These are phyloP conservation scores for Drosophila diplacantha DNA, from an alignment of 2,888 invertebrate species.

Conservation along the genomic window DNA sequence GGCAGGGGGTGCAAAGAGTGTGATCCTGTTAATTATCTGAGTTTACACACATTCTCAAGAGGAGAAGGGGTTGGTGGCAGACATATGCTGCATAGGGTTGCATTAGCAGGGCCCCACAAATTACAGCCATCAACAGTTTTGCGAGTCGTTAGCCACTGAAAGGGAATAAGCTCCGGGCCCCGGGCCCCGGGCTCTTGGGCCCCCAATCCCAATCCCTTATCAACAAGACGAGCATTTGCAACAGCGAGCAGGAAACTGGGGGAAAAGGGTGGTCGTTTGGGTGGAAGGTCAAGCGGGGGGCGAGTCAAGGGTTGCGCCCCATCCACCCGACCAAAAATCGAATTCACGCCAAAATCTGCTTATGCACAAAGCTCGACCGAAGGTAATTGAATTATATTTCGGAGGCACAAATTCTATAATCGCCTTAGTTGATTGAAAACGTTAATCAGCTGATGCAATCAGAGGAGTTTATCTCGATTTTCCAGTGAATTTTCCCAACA, in stretches of 20 bases:
- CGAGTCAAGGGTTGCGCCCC: slow-evolving; percentile 15
- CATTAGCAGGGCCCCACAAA: slow-evolving; percentile 41
- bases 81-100: slow-evolving; percentile 11
- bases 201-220: slow-evolving; percentile 37
- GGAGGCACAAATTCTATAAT: slow-evolving; percentile 1
- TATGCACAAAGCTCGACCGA: not conserved
- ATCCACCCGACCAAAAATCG: slow-evolving; percentile 25
- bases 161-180: slow-evolving; percentile 21
- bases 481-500: not conserved
- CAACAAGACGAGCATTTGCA: slow-evolving; percentile 42
- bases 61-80: not conserved
- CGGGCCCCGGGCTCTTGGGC: slow-evolving; percentile 12
- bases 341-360: slow-evolving; percentile 21
- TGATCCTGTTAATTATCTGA: slow-evolving; percentile 45
- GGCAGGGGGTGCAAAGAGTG: slow-evolving; percentile 8
- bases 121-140: slow-evolving; percentile 51
- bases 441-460: slow-evolving; percentile 17
- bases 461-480: slow-evolving; percentile 9
- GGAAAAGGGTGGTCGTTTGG: not conserved
- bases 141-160: slow-evolving; percentile 46
- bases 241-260: slow-evolving; percentile 14
- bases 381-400: slow-evolving; percentile 3
- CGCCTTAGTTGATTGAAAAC: slow-evolving; percentile 18
- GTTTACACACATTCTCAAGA: slow-evolving; percentile 20
- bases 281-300: not conserved